These are phyloP conservation scores for Gambelia wislizenii DNA, from an alignment of 2,797 vertebrate genomes.

Conservation along the genomic window DNA sequence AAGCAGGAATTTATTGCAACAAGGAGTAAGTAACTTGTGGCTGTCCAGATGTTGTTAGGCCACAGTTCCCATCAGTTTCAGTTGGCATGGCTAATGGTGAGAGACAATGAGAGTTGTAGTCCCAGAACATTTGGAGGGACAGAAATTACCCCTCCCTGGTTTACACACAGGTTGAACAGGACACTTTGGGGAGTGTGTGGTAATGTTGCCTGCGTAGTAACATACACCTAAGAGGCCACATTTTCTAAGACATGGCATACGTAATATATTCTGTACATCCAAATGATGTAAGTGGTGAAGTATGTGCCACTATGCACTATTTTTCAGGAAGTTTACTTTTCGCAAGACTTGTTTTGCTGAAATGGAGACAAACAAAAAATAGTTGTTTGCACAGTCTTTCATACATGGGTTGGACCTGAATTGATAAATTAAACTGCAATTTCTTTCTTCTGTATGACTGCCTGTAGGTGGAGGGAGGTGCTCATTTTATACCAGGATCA, in stretches of 20 bases:
- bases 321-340: conserved; percentile 52
- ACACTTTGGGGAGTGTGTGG: neutral
- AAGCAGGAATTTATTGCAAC: neutral
- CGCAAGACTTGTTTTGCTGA: conserved; percentile 51
- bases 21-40: neutral
- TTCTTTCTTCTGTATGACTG: conserved; percentile 42
- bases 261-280: neutral
- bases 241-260: neutral
- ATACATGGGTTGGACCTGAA: conserved; percentile 45
- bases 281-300: neutral
- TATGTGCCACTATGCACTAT: neutral
- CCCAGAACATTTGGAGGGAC: neutral
- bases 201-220: neutral
- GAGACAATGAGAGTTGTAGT: neutral
- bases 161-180: neutral
- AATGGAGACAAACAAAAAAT: conserved; percentile 54
- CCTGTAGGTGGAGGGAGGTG: conserved; percentile 54
- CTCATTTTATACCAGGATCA: conserved; percentile 61
- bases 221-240: neutral
- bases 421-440: conserved; percentile 55
- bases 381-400: conserved; percentile 38
- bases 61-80: neutral
- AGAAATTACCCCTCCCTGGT: neutral
- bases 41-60: neutral
- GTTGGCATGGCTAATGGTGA: neutral